These are phyloP conservation scores for Homarus americanus DNA, from an alignment of 1,140 invertebrate genomes.

Conservation along the genomic window DNA sequence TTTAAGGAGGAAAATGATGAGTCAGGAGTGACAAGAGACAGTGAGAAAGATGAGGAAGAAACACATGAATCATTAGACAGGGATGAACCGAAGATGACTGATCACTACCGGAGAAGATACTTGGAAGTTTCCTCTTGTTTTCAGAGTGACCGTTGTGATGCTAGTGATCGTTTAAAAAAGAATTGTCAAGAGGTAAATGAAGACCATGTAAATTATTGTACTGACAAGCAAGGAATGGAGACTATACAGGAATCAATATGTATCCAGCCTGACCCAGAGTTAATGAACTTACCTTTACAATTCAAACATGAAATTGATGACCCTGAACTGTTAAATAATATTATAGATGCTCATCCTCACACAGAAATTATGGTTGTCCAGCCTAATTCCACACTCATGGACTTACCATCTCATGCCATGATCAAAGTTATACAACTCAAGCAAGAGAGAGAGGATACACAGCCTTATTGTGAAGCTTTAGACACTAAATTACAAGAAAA, in stretches of 20 bases:
- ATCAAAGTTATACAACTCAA: neutral
- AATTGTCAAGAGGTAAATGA: neutral
- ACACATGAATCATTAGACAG: neutral
- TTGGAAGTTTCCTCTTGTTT: neutral
- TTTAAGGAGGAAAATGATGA: neutral
- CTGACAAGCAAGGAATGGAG: neutral
- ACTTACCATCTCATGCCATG: neutral
- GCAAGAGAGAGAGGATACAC: neutral
- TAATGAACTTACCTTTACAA: conserved; percentile 2
- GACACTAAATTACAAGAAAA: neutral
- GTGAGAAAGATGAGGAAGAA: neutral
- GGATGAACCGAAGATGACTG: neutral
- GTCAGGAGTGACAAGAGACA: neutral
- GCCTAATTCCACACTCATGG: neutral
- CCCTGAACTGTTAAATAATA: neutral
- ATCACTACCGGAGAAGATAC: neutral
- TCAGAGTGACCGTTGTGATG: neutral
- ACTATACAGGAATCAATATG: neutral
- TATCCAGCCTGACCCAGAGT: neutral
- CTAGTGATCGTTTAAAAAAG: too few relatives aligned
- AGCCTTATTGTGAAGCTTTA: too few relatives aligned
- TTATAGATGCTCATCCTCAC: neutral
- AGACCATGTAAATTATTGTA: neutral
- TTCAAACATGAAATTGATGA: conserved; percentile 23
- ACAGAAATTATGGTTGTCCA: neutral